Percentiles rank a stretch among this genome's conserved stretches.
Conservation (phyloP, 2,797 vertebrate species). For the Epinephelus coioides region DNA sequence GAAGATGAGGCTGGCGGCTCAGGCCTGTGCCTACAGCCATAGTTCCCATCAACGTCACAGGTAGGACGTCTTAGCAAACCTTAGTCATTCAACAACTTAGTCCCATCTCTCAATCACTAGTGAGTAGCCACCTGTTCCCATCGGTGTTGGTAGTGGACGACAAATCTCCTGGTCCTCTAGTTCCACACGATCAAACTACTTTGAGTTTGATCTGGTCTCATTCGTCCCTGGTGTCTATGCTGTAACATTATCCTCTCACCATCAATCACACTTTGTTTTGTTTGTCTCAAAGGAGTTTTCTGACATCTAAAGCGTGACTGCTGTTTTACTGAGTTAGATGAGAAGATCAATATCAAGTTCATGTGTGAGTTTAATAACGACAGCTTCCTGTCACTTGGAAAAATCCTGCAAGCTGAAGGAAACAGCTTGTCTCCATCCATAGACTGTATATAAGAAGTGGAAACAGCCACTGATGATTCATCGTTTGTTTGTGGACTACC, state of each 20-base stretch:
- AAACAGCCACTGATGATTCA: no score
- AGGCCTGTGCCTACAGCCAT: constrained; percentile 94
- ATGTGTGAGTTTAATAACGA: not conserved
- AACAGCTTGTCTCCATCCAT: not conserved
- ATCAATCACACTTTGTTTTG: constrained; percentile 19
- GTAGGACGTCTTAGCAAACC: constrained; percentile 78
- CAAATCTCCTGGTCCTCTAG: constrained; percentile 14
- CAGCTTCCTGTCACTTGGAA: not conserved
- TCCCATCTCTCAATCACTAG: constrained; percentile 13
- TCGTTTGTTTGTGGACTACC: no score
- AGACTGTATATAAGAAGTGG: no score
- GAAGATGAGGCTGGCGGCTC: constrained; percentile 94
- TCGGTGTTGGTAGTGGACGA: constrained; percentile 20
- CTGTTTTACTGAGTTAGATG: constrained; percentile 1
- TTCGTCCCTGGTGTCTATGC: not conserved
- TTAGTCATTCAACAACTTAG: not conserved
- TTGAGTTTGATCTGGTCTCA: constrained; percentile 31
- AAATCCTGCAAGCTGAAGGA: not conserved
- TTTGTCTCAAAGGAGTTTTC: constrained; percentile 23
- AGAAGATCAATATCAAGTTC: not conserved
- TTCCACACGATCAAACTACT: constrained; percentile 14
- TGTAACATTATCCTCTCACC: constrained; percentile 23
- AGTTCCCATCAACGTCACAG: constrained; percentile 94
- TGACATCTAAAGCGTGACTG: constrained; percentile 15
- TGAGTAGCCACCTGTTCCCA: constrained; percentile 13